Percentiles rank a stretch among this genome's conserved stretches.
Conservation (phyloP, 2,888 invertebrate genomes). For the Apeira syringaria region DNA sequence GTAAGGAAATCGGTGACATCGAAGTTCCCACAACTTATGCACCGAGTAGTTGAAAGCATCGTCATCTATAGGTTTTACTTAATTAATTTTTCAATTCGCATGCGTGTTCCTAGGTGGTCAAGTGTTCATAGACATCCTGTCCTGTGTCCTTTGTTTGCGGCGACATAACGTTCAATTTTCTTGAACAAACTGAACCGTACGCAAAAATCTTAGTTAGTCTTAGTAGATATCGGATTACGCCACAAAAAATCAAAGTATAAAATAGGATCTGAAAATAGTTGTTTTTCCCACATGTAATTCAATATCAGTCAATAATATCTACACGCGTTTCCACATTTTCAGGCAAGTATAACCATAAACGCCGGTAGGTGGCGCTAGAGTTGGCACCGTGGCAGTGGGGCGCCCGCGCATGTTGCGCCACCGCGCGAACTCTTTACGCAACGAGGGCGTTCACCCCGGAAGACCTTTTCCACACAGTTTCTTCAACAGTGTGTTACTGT, state of each 20-base stretch:
- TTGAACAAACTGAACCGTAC: no score
- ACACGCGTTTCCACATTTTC: slow-evolving; percentile 26
- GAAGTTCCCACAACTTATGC: not conserved
- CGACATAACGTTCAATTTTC: no score
- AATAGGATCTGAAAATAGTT: no score
- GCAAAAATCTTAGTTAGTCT: no score
- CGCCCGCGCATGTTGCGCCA: slow-evolving; percentile 67
- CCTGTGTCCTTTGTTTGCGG: no score
- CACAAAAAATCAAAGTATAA: no score
- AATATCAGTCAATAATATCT: slow-evolving; percentile 2
- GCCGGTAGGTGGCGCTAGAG: slow-evolving; percentile 55
- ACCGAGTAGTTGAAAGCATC: not conserved
- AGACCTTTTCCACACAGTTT: slow-evolving; percentile 80
- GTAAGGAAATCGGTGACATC: not conserved
- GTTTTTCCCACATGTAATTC: slow-evolving; percentile 13
- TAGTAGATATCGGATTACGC: no score
- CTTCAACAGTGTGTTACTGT: slow-evolving; percentile 78
- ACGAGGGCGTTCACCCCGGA: slow-evolving; percentile 81
- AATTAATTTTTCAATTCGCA: no score
- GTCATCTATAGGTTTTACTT: no score
- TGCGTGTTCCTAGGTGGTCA: no score
- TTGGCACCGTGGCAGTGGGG: slow-evolving; percentile 42
- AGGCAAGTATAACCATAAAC: slow-evolving; percentile 21
- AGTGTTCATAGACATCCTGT: no score
- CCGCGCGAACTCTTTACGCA: slow-evolving; percentile 73